Percentiles rank a stretch among this genome's conserved stretches.
Evolutionary conservation across 1,140 invertebrate genomes (phyloP).

Genomic region (Lepidurus apus): DNA sequence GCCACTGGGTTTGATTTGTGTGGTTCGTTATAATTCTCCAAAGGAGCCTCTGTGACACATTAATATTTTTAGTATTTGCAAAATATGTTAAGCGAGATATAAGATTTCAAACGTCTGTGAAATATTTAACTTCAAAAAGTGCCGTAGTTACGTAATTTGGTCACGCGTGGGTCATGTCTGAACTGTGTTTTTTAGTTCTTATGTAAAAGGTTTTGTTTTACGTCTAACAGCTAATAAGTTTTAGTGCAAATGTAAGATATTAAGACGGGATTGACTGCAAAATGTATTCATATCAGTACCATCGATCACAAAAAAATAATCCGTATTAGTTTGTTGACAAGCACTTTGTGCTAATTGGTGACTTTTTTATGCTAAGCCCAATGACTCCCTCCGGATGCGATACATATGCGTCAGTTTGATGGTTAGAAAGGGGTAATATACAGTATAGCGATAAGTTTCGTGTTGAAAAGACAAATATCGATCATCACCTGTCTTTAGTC

Average conservation of each 20-base stretch:
- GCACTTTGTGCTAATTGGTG: background rate
- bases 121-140: no score
- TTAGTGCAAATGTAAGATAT: no score
- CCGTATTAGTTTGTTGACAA: background rate
- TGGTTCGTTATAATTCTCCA: background rate
- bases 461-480: background rate
- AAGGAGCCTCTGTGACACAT: background rate
- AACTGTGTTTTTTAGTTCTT: no score
- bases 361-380: constrained; percentile 1
- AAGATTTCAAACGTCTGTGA: no score
- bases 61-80: background rate
- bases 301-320: background rate
- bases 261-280: no score
- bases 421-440: background rate
- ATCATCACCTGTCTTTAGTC: constrained; percentile 16
- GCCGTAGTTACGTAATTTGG: no score
- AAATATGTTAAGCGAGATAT: background rate
- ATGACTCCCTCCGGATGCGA: background rate
- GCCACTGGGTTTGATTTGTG: background rate
- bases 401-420: background rate
- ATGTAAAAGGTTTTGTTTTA: no score
- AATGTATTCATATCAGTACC: background rate
- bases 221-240: no score
- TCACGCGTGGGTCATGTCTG: no score
- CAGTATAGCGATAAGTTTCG: background rate